Base-by-base conservation (phyloP, 2,113 vertebrate genomes). In the Amblyopsis rosae region DNA sequence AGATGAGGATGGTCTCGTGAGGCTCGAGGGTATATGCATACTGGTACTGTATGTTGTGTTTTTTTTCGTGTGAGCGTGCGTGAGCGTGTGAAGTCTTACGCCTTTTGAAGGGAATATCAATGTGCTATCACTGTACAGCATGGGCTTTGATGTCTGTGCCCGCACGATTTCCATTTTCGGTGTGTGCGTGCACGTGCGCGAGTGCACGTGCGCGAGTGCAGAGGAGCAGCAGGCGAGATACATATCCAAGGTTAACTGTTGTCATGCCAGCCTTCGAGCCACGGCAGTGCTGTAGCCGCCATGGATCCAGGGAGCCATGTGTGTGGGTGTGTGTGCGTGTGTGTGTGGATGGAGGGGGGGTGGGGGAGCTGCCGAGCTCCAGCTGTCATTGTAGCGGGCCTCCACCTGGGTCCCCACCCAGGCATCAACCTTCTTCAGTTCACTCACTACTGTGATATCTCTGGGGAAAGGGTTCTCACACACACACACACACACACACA, bases 201-300 rank as follows among this genome's bases (percentile, higher is more conserved):
- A 69, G 16, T 61, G 12, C 49, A 70, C 73, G 85, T 49, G 72
- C 51, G n/a, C 59, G 74, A 66, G 73, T 50, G 12, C 7, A 46
- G 4, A 16, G 9, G 6, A 61, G 69, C 59, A 65, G 56, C 45
- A 76, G 67, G 77, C 75, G 60, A 67, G 72, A 82, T 89, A 77
- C 86, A 82, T 26, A 26, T 88, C 82, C 88, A 91, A 90, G 88
- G 87, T 88, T 87, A 90, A 90, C 85, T 73, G 87, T 85, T 88
- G 86, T 87, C 88, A 89, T 87, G 85, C 82, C 80, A 79, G 82
- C 87, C 90, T 84, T 41, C 26, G 3, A 85, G 90, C 87, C 80
- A 77, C 77, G 67, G 80, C 77, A 79, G 75, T 60, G 79, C 72
- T 72, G 82, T 79, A 26, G 77, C 76, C 46, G 35, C 35, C 35